Evolutionary conservation across 2,797 vertebrate genomes (phyloP).

Genomic region (Pseudochaenichthys georgianus): DNA sequence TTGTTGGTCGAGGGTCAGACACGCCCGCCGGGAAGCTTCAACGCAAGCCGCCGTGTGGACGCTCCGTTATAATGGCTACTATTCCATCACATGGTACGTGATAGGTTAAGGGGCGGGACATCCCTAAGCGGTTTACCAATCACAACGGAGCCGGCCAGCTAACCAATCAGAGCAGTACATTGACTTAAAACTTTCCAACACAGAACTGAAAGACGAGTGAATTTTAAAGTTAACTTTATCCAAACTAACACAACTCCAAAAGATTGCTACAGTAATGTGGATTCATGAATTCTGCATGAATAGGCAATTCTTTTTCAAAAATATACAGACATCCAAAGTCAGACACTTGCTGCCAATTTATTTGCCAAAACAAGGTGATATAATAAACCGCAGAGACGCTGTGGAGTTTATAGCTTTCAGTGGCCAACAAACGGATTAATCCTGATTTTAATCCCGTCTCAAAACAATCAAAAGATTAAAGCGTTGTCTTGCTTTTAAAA

Average conservation of each 20-base stretch:
- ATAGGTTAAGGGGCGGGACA: too few relatives aligned
- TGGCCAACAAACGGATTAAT: slow-evolving; percentile 4
- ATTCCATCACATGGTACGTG: too few relatives aligned
- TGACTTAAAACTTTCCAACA: too few relatives aligned
- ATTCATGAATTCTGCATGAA: background rate
- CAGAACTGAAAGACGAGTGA: background rate
- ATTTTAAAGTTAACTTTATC: too few relatives aligned
- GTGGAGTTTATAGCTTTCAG: background rate
- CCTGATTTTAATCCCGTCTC: background rate
- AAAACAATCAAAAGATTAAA: slow-evolving; percentile 27
- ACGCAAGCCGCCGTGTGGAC: too few relatives aligned
- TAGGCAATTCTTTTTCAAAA: background rate
- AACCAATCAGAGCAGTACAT: too few relatives aligned
- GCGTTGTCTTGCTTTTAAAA: slow-evolving; percentile 4
- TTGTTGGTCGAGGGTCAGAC: too few relatives aligned
- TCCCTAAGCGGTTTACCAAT: too few relatives aligned
- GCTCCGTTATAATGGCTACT: too few relatives aligned
- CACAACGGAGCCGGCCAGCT: too few relatives aligned
- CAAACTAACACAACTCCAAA: background rate
- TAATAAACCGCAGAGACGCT: background rate
- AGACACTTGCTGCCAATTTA: background rate
- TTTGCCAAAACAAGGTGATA: background rate
- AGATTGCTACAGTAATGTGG: background rate
- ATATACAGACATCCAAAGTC: background rate
- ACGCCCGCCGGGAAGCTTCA: too few relatives aligned